Evolutionary conservation across 2,113 vertebrate species (phyloP).

Genomic region (Geococcyx californianus): DNA sequence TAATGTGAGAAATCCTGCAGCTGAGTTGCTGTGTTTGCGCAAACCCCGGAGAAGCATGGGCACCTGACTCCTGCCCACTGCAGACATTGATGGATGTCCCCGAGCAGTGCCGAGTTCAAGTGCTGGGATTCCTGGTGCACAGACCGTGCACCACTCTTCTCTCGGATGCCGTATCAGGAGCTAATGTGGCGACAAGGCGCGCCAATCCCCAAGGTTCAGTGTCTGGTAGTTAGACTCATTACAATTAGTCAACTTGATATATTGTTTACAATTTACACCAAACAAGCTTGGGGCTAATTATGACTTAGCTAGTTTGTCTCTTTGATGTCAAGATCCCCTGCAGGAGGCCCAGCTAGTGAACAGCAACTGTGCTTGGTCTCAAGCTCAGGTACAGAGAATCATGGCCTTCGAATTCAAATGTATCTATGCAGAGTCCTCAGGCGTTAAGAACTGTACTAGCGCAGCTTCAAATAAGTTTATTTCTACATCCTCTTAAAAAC

Average conservation of each 20-base stretch:
- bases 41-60: neutral
- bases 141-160: neutral
- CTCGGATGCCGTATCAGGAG: neutral
- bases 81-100: conserved; percentile 30
- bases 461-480: neutral
- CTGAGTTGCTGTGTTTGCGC: neutral
- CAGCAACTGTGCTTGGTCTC: neutral
- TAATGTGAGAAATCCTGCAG: conserved; percentile 6
- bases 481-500: neutral
- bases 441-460: neutral
- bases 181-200: neutral
- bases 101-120: neutral
- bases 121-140: neutral
- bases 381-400: conserved; percentile 37
- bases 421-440: neutral
- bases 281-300: conserved; percentile 68
- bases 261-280: conserved; percentile 72
- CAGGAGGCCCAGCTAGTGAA: conserved; percentile 37
- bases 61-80: conserved; percentile 24
- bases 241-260: conserved; percentile 73
- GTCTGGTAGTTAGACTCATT: conserved; percentile 61
- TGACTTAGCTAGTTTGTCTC: conserved; percentile 69
- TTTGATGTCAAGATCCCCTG: conserved; percentile 56
- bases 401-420: neutral
- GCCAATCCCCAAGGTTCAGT: conserved; percentile 19